phyloP scores from a whole-genome alignment of 1,140 invertebrate species.

The Bradynema listronoti region DNA sequence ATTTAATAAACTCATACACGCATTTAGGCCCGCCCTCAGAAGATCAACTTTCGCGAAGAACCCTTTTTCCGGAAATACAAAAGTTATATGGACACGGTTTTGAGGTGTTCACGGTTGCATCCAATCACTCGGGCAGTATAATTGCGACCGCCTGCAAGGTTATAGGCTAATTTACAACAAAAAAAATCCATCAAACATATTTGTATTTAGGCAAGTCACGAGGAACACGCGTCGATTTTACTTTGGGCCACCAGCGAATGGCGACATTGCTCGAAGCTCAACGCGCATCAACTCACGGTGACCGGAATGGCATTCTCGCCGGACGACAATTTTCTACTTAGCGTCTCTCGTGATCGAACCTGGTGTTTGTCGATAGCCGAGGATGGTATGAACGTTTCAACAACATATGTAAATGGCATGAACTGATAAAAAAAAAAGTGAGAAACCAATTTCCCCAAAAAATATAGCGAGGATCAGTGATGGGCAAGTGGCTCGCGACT shows the following conservation, averaged over 20 bases:
- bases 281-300: conserved; percentile 1
- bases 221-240: conserved; percentile 4
- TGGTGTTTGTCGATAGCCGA: conserved; percentile 2
- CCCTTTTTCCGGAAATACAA: conserved; percentile 6
- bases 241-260: conserved; percentile 1
- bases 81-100: conserved; percentile 10
- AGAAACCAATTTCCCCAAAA: too few relatives aligned
- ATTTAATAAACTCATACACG: too few relatives aligned
- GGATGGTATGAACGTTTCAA: too few relatives aligned
- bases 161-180: not conserved
- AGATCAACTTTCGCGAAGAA: not conserved
- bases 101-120: conserved; percentile 5
- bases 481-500: too few relatives aligned
- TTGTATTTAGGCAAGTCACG: conserved; percentile 4
- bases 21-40: not conserved
- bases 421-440: too few relatives aligned
- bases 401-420: too few relatives aligned
- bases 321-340: conserved; percentile 4
- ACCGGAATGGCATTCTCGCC: conserved; percentile 5
- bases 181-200: not conserved
- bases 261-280: not conserved
- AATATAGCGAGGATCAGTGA: too few relatives aligned
- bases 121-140: conserved; percentile 4
- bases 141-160: conserved; percentile 8
- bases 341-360: conserved; percentile 5